A percentile compares a stretch with the other conserved stretches of the same genome.
phyloP scores from a whole-genome alignment of 2,113 vertebrate species.

The Zosterops lateralis region DNA sequence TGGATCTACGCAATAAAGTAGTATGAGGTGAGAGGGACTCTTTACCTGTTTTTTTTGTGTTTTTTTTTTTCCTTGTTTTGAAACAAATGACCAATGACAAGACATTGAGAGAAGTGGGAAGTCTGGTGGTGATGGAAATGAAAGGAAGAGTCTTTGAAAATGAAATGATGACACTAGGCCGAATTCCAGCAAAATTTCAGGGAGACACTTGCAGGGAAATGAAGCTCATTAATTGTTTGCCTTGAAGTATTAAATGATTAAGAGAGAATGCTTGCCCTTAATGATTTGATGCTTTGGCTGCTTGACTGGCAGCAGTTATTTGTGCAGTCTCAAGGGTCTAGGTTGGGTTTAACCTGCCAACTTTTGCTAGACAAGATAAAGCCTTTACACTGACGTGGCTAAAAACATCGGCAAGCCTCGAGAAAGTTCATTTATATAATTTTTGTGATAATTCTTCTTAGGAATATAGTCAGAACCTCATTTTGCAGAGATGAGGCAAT shows the following conservation, averaged over 20 bases:
- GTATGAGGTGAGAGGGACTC: neutral
- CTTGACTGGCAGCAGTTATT: constrained; percentile 5
- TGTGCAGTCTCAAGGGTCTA: neutral
- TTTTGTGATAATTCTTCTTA: neutral
- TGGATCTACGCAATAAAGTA: neutral
- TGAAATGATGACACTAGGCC: neutral
- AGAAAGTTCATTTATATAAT: neutral
- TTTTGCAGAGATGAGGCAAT: neutral
- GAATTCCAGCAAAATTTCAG: neutral
- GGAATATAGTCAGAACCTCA: neutral
- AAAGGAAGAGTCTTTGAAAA: neutral
- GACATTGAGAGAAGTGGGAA: neutral
- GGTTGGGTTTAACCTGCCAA: neutral
- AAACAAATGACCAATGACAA: neutral
- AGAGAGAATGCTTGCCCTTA: neutral
- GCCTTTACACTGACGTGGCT: neutral
- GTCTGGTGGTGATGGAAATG: accelerated
- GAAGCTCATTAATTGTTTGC: neutral
- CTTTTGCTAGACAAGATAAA: neutral
- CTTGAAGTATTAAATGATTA: neutral
- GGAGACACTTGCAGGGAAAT: neutral
- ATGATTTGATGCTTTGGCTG: neutral
- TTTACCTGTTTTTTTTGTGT: neutral
- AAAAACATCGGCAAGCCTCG: neutral
- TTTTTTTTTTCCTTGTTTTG: neutral